Evolutionary conservation across 2,888 invertebrate genomes (phyloP).

Genomic region (Sphaerophoria taeniata): DNA sequence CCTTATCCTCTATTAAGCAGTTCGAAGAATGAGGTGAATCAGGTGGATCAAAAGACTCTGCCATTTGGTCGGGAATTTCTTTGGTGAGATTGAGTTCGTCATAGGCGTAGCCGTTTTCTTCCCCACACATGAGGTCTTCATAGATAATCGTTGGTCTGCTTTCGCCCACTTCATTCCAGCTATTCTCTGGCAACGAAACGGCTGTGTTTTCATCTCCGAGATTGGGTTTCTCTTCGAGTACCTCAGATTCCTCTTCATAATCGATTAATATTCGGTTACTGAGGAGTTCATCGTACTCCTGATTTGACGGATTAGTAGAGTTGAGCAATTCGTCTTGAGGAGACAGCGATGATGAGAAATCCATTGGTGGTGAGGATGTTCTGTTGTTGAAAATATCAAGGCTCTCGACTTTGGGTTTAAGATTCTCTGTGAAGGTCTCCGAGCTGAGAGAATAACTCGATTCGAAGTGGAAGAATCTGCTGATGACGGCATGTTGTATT

Average conservation of each 20-base stretch:
- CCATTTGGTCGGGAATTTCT: conserved; percentile 15
- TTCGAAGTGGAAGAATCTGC: conserved; percentile 41
- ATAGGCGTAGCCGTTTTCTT: conserved; percentile 35
- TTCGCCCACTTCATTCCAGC: conserved; percentile 30
- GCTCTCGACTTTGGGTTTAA: conserved; percentile 15
- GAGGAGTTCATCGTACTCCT: conserved; percentile 55
- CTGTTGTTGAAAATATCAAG: conserved; percentile 43
- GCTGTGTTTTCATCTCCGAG: neutral
- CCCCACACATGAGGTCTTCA: conserved; percentile 59
- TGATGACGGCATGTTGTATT: conserved; percentile 43
- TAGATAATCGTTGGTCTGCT: conserved; percentile 27
- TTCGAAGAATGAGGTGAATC: conserved; percentile 16
- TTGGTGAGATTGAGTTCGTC: conserved; percentile 46
- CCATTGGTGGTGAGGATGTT: conserved; percentile 30
- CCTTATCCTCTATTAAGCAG: conserved; percentile 49
- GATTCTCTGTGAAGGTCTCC: neutral
- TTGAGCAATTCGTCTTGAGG: conserved; percentile 52
- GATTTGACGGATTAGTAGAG: conserved; percentile 25
- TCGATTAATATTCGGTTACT: conserved; percentile 45
- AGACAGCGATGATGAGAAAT: conserved; percentile 37
- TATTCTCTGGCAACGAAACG: neutral
- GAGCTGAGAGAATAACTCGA: conserved; percentile 18
- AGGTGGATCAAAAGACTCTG: neutral
- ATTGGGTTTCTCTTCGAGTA: conserved; percentile 1
- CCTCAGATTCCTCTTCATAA: conserved; percentile 32